Conservation (phyloP, 2,797 vertebrate species). For the Coracias cyanogaster region DNA sequence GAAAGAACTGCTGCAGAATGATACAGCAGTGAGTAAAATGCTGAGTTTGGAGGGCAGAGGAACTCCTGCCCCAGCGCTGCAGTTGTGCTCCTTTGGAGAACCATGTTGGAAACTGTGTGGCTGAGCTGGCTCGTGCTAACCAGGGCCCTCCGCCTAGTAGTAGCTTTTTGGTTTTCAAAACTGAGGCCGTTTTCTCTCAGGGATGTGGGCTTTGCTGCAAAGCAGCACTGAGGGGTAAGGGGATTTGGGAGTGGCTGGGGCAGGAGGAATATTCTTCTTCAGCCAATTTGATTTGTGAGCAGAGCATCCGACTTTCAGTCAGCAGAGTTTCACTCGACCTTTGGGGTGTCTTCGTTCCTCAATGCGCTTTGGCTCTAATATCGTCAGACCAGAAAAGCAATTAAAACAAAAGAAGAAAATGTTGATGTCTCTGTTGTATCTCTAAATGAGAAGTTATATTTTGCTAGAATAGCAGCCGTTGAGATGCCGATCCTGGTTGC, state of each 20-base stretch:
- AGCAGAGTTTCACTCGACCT: neutral
- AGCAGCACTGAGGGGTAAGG: neutral
- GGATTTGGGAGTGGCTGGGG: neutral
- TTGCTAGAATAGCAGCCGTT: neutral
- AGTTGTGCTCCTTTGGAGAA: no score
- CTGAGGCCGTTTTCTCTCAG: fast-evolving
- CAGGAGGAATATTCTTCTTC: neutral
- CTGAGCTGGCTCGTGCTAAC: neutral
- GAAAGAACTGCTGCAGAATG: neutral
- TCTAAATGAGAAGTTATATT: neutral
- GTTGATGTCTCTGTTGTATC: neutral
- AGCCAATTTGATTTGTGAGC: neutral
- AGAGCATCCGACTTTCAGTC: no score
- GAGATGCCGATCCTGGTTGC: neutral
- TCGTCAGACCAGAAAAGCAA: fast-evolving
- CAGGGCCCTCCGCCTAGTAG: neutral
- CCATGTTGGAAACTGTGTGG: neutral
- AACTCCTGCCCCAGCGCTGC: neutral
- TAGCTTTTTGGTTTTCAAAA: neutral
- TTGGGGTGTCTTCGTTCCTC: neutral
- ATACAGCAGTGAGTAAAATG: neutral
- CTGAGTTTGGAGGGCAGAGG: neutral
- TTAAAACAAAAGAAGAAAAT: fast-evolving
- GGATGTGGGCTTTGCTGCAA: neutral
- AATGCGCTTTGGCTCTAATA: neutral